Evolutionary conservation across 1,140 invertebrate species (phyloP), one percentile per base, ranked within the genome.

Genomic region (Marisa cornuarietis): DNA sequence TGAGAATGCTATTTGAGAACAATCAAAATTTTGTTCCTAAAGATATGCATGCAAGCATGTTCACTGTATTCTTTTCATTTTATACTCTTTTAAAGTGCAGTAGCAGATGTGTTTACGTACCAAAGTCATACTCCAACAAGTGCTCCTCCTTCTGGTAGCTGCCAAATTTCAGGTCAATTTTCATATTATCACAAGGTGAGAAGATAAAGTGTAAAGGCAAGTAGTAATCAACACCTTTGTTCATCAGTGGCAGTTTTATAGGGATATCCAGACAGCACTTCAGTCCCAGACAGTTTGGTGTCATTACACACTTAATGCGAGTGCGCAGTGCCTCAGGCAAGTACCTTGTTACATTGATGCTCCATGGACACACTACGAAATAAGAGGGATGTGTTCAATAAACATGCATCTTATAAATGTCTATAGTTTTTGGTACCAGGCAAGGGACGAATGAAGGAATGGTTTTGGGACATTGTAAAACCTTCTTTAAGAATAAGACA

Each of bases 141-240:
- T 81, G 74, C 66, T 82, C 79, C n/a, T 69, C 74, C 49, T 83
- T 76, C 10, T 51, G 76, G 52, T 66, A 85, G 10, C 68, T 49
- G 26, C 85, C 83, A 75, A 86, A 84, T 10, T 71, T 78, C 9
- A 81, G 71, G 11, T 83, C 73, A 1, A 86, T 49, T 1, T 66
- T 80, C 54, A 83, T 82, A 65, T 85, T 82, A 61, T 85, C 74
- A 80, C 84, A 85, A 22, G 85, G 80, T 54, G 83, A 73, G 24
- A 86, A 76, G 69, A 79, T 69, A 65, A 84, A 80, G 78, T 69
- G 80, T 54, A 85, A 81, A 31, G 79, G 71, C 22, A 85, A 76
- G 62, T 78, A 81, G 62, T 81, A 81, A 18, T 76, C 61, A 8
- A 80, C 31, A 0, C 79, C 54, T n/a, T 78, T 31, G 3, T 66